Conservation (phyloP, 2,797 vertebrate genomes). For the Tangara arthus region DNA sequence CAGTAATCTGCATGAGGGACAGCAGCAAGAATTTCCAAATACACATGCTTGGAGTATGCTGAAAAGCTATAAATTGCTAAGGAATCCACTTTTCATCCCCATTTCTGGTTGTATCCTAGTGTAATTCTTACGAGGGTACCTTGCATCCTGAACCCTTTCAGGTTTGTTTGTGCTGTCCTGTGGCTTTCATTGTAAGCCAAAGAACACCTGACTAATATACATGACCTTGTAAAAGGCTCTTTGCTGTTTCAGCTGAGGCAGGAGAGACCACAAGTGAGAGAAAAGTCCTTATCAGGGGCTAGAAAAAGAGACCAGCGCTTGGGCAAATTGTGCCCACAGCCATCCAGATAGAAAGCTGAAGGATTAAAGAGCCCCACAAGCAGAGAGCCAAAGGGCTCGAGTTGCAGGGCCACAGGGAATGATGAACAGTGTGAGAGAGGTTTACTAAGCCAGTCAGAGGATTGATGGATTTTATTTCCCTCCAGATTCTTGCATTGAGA, state of each 20-base stretch:
- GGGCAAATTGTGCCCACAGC: neutral
- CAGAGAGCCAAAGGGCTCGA: neutral
- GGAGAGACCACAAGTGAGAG: neutral
- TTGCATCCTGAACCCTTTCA: neutral
- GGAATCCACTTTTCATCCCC: neutral
- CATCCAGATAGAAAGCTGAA: neutral
- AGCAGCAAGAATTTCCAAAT: neutral
- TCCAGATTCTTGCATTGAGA: neutral
- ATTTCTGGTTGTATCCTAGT: neutral
- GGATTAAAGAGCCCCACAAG: neutral
- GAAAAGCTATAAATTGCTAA: neutral
- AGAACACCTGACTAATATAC: neutral
- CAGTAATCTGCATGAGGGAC: neutral
- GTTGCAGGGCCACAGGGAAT: neutral
- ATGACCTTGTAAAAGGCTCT: neutral
- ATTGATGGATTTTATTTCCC: conserved; percentile 25
- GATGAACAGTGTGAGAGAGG: neutral
- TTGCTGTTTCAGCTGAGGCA: neutral
- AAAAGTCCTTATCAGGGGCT: neutral
- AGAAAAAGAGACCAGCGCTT: neutral
- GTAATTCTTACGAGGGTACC: neutral
- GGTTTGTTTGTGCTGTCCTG: neutral
- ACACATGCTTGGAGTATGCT: neutral
- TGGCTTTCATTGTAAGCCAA: neutral
- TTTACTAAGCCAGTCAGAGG: neutral